Conservation (phyloP, 2,888 invertebrate genomes). For the Rhaphigaster nebulosa region DNA sequence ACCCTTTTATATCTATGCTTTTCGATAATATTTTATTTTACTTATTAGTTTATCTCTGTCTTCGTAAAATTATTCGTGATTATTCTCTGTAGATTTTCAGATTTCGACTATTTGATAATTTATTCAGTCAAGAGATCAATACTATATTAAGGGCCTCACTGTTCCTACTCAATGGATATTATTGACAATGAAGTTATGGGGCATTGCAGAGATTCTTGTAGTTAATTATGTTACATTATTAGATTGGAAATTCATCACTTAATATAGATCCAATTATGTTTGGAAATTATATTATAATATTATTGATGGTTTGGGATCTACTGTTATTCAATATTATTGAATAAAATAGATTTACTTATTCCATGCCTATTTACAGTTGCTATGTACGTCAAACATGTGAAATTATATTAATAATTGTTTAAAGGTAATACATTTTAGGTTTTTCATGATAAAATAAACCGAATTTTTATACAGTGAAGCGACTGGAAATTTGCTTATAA, state of each 20-base stretch:
- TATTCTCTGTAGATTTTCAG: too few species aligned
- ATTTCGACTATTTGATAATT: not conserved
- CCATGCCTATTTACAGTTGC: too few species aligned
- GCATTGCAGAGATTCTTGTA: not conserved
- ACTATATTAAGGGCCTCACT: not conserved
- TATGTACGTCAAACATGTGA: not conserved
- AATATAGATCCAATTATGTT: not conserved
- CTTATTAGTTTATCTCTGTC: not conserved
- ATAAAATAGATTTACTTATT: not conserved
- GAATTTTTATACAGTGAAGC: too few species aligned
- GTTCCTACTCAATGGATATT: not conserved
- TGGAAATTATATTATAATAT: not conserved
- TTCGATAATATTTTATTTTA: not conserved
- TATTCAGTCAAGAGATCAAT: not conserved
- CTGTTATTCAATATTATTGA: not conserved
- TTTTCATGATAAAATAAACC: too few species aligned
- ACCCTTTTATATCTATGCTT: too few species aligned
- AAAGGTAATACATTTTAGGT: too few species aligned
- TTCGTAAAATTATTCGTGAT: not conserved
- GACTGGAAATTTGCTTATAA: too few species aligned
- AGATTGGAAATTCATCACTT: not conserved
- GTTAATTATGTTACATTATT: not conserved
- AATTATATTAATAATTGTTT: too few species aligned
- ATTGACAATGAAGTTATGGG: not conserved
- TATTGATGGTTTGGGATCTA: not conserved